phyloP scores from a whole-genome alignment of 2,888 invertebrate genomes.

The Melolontha melolontha region DNA sequence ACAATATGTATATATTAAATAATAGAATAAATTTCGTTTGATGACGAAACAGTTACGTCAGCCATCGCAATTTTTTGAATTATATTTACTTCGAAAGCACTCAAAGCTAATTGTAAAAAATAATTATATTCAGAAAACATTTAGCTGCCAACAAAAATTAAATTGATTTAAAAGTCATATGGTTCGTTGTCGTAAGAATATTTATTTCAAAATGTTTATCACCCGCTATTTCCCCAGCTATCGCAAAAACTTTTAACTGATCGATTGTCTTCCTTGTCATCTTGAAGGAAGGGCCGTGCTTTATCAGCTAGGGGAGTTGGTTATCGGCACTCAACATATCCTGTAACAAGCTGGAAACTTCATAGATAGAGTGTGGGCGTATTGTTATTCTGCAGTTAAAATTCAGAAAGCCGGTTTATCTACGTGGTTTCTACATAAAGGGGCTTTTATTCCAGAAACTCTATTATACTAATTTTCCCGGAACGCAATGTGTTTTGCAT shows the following conservation, averaged over 20 bases:
- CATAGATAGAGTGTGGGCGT: slow-evolving; percentile 2
- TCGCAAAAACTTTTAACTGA: not conserved
- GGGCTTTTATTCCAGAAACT: slow-evolving; percentile 3
- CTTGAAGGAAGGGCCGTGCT: slow-evolving; percentile 11
- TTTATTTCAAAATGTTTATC: too few species aligned
- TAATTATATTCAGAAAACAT: too few species aligned
- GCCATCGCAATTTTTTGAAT: too few species aligned
- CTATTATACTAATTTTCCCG: slow-evolving; percentile 17
- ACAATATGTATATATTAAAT: too few species aligned
- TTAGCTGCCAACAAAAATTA: too few species aligned
- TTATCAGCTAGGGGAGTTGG: slow-evolving; percentile 5
- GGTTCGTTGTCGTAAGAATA: too few species aligned
- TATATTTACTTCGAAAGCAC: too few species aligned
- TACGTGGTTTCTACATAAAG: not conserved
- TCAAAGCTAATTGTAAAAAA: too few species aligned
- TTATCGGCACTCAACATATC: slow-evolving; percentile 20
- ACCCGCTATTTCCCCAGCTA: too few species aligned
- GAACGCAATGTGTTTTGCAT: slow-evolving; percentile 19
- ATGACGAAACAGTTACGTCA: too few species aligned
- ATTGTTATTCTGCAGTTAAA: slow-evolving; percentile 15
- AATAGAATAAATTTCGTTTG: too few species aligned
- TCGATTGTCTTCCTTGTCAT: slow-evolving; percentile 16
- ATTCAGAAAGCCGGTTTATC: slow-evolving; percentile 17
- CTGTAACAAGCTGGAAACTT: slow-evolving; percentile 13
- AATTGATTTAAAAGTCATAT: too few species aligned